Percentiles rank a stretch among this genome's conserved stretches.
Evolutionary conservation across 2,797 vertebrate genomes (phyloP).

Genomic region (Phrynocephalus vlangalii): DNA sequence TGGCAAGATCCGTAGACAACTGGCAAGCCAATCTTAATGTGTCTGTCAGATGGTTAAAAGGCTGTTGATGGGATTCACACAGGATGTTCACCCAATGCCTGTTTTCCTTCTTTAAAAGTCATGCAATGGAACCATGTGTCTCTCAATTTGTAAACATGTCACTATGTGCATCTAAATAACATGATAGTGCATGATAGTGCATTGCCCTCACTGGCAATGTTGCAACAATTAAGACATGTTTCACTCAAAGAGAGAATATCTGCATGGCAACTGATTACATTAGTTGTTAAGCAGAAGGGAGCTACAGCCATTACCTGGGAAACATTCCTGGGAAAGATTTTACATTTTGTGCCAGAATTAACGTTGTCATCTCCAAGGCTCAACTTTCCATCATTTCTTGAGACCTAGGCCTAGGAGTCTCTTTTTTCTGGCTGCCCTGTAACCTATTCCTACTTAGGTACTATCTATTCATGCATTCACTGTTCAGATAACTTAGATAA

Average conservation of each 20-base stretch:
- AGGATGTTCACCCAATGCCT: conserved; percentile 32
- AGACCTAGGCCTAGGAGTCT: not conserved
- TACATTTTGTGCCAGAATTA: not conserved
- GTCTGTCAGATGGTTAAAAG: conserved; percentile 57
- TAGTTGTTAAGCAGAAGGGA: not conserved
- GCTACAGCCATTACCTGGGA: not conserved
- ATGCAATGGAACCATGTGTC: conserved; percentile 15
- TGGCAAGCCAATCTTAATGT: conserved; percentile 52
- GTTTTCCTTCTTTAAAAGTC: conserved; percentile 26
- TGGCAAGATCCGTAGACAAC: conserved; percentile 61
- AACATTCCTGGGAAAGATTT: not conserved
- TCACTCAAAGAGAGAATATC: not conserved
- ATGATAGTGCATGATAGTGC: not conserved
- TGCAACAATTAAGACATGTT: not conserved
- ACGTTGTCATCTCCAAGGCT: not conserved
- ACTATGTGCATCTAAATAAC: not conserved
- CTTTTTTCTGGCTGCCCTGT: too few relatives aligned
- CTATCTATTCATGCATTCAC: too few relatives aligned
- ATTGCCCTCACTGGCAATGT: not conserved
- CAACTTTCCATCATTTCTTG: not conserved
- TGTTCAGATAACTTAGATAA: too few relatives aligned
- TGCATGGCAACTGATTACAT: not conserved
- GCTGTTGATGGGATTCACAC: conserved; percentile 43
- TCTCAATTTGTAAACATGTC: conserved; percentile 31
- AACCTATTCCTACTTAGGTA: too few relatives aligned